Percentiles rank a stretch among this genome's conserved stretches.
Conservation (phyloP, 2,797 vertebrate genomes). For the Sebastes oblongus region DNA sequence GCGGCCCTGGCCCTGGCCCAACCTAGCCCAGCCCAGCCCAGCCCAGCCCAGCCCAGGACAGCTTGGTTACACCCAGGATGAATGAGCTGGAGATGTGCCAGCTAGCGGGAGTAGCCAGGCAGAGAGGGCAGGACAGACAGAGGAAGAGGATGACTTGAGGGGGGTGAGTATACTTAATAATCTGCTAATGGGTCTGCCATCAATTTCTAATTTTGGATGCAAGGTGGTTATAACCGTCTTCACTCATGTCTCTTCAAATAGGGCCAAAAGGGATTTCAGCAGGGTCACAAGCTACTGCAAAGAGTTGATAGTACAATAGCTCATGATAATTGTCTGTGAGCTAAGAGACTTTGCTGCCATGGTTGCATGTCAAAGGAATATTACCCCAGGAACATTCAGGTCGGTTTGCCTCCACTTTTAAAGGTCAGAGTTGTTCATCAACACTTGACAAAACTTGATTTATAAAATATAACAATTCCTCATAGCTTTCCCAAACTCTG, state of each 20-base stretch:
- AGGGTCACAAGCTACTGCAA: slow-evolving; percentile 33
- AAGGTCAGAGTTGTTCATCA: slow-evolving; percentile 1
- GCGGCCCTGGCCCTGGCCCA: neutral
- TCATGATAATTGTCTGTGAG: slow-evolving; percentile 36
- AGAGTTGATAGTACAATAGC: slow-evolving; percentile 26
- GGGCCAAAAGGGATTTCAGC: slow-evolving; percentile 36
- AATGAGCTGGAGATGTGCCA: slow-evolving; percentile 73
- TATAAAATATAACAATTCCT: neutral
- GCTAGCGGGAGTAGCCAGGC: slow-evolving; percentile 30
- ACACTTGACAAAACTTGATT: slow-evolving; percentile 5
- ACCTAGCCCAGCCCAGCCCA: neutral
- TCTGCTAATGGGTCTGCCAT: slow-evolving; percentile 75
- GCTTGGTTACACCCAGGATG: slow-evolving; percentile 75
- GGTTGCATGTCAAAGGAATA: neutral
- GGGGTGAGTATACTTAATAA: slow-evolving; percentile 72
- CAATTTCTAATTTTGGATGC: slow-evolving; percentile 69
- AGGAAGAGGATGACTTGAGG: slow-evolving; percentile 38
- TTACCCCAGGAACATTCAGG: neutral
- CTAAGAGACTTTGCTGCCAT: slow-evolving; percentile 1
- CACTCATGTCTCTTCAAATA: slow-evolving; percentile 54
- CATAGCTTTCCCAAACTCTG: neutral
- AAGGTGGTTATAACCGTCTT: slow-evolving; percentile 57
- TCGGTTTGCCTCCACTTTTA: slow-evolving; percentile 9
- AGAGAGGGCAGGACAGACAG: slow-evolving; percentile 47
- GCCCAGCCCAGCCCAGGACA: slow-evolving; percentile 45